Evolutionary conservation across 2,888 invertebrate species (phyloP).

Genomic region (Cephus runcator): DNA sequence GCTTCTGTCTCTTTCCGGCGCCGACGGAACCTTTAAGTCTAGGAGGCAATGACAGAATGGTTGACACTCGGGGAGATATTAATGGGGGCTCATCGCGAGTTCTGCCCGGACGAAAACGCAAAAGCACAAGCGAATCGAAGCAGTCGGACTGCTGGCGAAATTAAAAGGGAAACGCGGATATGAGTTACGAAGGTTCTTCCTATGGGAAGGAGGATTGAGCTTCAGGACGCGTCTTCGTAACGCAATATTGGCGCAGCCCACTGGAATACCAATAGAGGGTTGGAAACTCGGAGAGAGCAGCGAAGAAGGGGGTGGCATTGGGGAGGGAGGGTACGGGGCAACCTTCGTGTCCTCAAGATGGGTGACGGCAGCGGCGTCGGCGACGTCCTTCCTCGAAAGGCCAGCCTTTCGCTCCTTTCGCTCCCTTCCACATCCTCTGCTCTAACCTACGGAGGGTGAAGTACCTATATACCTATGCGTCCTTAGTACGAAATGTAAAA

Average conservation of each 20-base stretch:
- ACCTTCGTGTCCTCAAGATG: not conserved
- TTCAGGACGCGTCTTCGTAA: conserved; percentile 62
- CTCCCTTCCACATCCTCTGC: conserved; percentile 26
- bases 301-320: conserved; percentile 9
- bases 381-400: not conserved
- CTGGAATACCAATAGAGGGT: conserved; percentile 58
- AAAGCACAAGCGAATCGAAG: not conserved
- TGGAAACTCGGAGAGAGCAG: conserved; percentile 13
- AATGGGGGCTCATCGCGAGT: no score
- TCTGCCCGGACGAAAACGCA: no score
- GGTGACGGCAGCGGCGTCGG: not conserved
- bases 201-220: conserved; percentile 34
- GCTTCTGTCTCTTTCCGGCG: no score
- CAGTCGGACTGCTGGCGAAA: conserved; percentile 36
- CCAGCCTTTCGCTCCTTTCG: not conserved
- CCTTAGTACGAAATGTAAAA: conserved; percentile 52
- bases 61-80: no score
- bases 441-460: no score
- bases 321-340: conserved; percentile 2
- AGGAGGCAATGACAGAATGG: no score
- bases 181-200: conserved; percentile 48
- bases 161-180: conserved; percentile 54
- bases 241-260: conserved; percentile 62
- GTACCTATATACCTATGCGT: conserved; percentile 23
- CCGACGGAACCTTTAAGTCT: no score